Base-by-base conservation (phyloP, 1,140 invertebrate genomes). In the Halyomorpha halys region DNA sequence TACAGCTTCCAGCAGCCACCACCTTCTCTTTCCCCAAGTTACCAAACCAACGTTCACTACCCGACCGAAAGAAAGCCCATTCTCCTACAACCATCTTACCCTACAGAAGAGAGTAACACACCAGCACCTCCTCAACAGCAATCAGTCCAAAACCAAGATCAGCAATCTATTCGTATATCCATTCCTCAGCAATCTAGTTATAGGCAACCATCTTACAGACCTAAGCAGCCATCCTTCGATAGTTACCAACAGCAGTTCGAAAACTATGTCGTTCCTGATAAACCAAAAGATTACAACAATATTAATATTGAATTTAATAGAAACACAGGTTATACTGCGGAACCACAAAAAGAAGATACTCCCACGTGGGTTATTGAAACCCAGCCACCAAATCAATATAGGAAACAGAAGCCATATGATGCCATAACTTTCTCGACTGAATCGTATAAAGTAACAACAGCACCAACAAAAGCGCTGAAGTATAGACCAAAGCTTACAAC, bases 301-400 rank as follows among this genome's bases (percentile, higher is more conserved):
- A 30, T 71, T 65, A 16, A 74, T 73, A 61, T 73, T 73, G 64
- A 39, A 3, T 39, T 39, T 39, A 39, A 39, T 13, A 39, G 34
- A 13, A 39, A 39, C 34, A 15, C 15, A 74, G 72, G 65, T 69
- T 69, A 47, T 71, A 72, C 62, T 61, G 45, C 62, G 19, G 76
- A 76, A 19, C 77, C 75, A 3, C 73, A 75, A 64, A 67, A 73
- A 39, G 73, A 76, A 62, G 78, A 78, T 63, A 69, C 53, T 23
- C 53, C 53, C 3, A 4, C 18, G 4, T 56, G 53, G 53, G 23
- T 77, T 9, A 76, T 77, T n/a, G 76, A 76, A 18, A 63, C 77
- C 39, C 71, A 73, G 47, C 67, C 75, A 3, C 75, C 78, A 21
- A 74, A 76, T 44, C 73, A 75, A 72, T 15, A 74, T 74, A 64